phyloP scores from a whole-genome alignment of 1,140 invertebrate genomes.

The Chrysomallon squamiferum region DNA sequence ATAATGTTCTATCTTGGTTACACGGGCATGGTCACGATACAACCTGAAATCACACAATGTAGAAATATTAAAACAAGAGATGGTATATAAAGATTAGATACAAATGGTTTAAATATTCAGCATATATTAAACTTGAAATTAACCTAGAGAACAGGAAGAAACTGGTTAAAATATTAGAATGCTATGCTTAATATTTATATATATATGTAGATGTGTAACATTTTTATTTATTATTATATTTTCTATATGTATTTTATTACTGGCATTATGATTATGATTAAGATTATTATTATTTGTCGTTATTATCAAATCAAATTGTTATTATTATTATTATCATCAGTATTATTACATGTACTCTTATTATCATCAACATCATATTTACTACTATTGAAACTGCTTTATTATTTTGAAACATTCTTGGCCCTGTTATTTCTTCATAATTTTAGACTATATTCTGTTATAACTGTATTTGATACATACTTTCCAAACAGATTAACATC shows the following conservation, averaged over 20 bases:
- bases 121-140: not conserved
- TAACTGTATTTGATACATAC: conserved; percentile 21
- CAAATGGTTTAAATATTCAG: not conserved
- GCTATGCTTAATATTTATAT: too few species aligned
- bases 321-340: not conserved
- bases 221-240: too few species aligned
- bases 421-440: too few species aligned
- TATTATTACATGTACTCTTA: not conserved
- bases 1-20: conserved; percentile 47
- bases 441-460: too few species aligned
- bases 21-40: conserved; percentile 33
- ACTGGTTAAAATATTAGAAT: not conserved
- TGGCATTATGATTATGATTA: too few species aligned
- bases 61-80: not conserved
- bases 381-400: too few species aligned
- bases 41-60: conserved; percentile 41
- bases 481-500: conserved; percentile 63
- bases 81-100: not conserved
- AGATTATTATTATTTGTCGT: too few species aligned
- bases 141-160: not conserved
- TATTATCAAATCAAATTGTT: not conserved
- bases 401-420: too few species aligned
- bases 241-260: too few species aligned
- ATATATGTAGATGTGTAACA: too few species aligned
- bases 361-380: too few species aligned